Evolutionary conservation across 35 echinoderm and acorn worm species (phyloP).

Genomic region (Ophioderma brevispina): DNA sequence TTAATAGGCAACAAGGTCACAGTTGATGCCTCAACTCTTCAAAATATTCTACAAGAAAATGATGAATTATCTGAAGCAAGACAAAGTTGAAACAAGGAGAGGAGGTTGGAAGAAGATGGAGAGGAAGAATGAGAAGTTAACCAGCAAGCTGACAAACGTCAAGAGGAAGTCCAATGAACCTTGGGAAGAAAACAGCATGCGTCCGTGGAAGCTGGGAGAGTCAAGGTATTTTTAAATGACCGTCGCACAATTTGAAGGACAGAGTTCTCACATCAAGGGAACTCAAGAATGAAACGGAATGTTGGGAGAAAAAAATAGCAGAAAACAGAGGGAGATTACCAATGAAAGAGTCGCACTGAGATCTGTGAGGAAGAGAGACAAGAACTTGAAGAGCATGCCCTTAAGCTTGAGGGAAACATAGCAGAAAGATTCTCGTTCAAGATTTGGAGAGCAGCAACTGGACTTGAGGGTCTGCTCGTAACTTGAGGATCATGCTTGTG

Average conservation of each 20-base stretch:
- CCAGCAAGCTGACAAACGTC: neutral
- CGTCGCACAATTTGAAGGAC: neutral
- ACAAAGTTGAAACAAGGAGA: neutral
- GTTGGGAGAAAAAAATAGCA: neutral
- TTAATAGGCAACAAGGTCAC: neutral
- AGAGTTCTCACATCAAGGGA: neutral
- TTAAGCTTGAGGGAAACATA: too few species aligned
- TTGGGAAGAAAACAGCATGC: neutral
- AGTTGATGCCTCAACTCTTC: neutral
- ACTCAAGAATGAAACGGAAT: neutral
- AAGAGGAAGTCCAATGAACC: neutral
- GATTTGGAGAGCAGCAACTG: too few species aligned
- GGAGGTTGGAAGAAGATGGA: neutral
- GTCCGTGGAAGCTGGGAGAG: neutral
- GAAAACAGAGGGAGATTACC: neutral
- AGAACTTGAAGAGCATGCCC: too few species aligned
- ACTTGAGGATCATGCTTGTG: too few species aligned
- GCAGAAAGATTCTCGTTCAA: too few species aligned
- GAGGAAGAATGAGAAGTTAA: neutral
- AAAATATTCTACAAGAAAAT: neutral
- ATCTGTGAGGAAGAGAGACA: neutral
- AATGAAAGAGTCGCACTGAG: neutral
- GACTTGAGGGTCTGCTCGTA: too few species aligned
- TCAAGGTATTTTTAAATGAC: neutral
- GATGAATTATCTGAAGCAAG: neutral